Base-by-base conservation (phyloP, 2,888 invertebrate species). In the Agrotis ipsilon region DNA sequence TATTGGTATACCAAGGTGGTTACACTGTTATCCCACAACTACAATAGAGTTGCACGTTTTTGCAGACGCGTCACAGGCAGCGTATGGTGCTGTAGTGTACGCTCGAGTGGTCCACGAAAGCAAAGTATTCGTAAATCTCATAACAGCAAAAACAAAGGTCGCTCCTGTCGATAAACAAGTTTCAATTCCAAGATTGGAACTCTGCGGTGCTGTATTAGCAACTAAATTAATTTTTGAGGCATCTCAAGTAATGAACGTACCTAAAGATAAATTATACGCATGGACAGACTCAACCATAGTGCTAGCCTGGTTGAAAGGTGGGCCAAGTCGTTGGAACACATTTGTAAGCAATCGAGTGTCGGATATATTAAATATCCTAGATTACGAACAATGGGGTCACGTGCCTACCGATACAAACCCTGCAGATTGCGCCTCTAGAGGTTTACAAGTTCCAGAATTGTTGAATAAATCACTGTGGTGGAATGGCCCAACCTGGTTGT, bases 191-290 rank as follows among this genome's bases (percentile, higher is more conserved):
- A 49, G 73, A n/a, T 21, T 76, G 14, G 73, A 76, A 32, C 55
- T 76, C 0, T 73, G 73, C 58, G 73, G 52, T 5, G 76, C 73
- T 1, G n/a, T 39, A 11, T 2, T 71, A 14, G 60, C 65, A 58
- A 21, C 70, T 0, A 77, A 74, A 70, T 7, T 73, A 7, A 43
- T 66, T 5, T 60, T 16, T 2, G 66, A 68, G 13, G 49, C 19
- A 19, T 6, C 54, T 2, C 46, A 46, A 46, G 67, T 62, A 2
- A 54, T 61, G 32, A 11, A 32, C 0, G n/a, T 54, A 14, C 2
- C 45, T 39, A 46, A 68, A 6, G 9, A 27, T 16, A 54, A 52
- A n/a, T 32, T 68, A 39, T n/a, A 46, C n/a, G 52, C 54, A 7
- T 68, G 62, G 67, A 61, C 61, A 46, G 67, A 68, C 3, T 68